Conservation (phyloP, 2,888 invertebrate genomes). For the Leistus spinibarbis region DNA sequence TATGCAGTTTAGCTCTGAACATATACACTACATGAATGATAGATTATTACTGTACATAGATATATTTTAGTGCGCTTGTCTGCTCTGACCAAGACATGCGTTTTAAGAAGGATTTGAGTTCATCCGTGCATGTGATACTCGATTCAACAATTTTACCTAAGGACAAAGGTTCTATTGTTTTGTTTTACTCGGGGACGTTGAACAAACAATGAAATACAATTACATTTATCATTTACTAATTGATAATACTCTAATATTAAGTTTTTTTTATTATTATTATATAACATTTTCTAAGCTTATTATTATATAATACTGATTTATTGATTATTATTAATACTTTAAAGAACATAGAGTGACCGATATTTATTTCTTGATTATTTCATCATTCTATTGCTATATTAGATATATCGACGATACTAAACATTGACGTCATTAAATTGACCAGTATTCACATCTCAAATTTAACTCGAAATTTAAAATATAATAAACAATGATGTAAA, state of each 20-base stretch:
- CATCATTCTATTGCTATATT: neutral
- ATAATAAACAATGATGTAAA: too few relatives aligned
- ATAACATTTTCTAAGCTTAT: neutral
- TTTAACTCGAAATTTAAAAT: too few relatives aligned
- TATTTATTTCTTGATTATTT: neutral
- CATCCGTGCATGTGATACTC: slow-evolving; percentile 24
- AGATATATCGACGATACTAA: neutral
- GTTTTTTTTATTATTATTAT: neutral
- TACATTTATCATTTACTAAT: slow-evolving; percentile 7
- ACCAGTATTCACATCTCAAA: too few relatives aligned
- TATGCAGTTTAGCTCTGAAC: neutral
- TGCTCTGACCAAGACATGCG: slow-evolving; percentile 26
- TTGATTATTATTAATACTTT: neutral
- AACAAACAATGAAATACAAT: neutral
- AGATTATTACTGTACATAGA: slow-evolving; percentile 5
- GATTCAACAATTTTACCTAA: neutral
- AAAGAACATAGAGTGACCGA: neutral
- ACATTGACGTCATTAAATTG: neutral
- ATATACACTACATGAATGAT: neutral
- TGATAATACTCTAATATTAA: neutral
- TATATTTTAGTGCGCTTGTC: slow-evolving; percentile 28
- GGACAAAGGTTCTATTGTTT: slow-evolving; percentile 2
- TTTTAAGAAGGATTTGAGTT: slow-evolving; percentile 30
- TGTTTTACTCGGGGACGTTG: neutral
- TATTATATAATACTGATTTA: neutral